These are phyloP conservation scores for Metalampra italica DNA, from an alignment of 2,888 invertebrate species.

Conservation along the genomic window DNA sequence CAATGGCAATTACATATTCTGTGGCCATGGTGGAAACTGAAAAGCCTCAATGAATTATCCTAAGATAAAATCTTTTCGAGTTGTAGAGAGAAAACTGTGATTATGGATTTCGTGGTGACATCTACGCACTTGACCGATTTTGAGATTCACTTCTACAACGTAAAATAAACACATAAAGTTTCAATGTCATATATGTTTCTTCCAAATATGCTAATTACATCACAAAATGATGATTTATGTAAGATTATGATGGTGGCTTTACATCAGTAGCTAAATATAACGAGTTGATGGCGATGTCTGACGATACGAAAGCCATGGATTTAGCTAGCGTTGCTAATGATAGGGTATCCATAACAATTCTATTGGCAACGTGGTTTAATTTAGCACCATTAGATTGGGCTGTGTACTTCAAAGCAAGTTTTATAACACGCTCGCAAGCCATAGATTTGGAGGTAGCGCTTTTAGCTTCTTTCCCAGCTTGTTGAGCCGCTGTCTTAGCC, in stretches of 20 bases:
- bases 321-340: slow-evolving; percentile 65
- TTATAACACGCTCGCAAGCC: slow-evolving; percentile 63
- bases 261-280: slow-evolving; percentile 69
- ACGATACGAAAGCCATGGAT: slow-evolving; percentile 71
- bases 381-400: slow-evolving; percentile 66
- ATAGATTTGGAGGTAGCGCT: slow-evolving; percentile 65
- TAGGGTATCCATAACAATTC: slow-evolving; percentile 67
- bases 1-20: too few relatives aligned
- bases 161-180: too few relatives aligned
- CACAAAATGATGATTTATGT: not conserved
- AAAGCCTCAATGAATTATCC: too few relatives aligned
- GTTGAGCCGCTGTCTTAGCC: slow-evolving; percentile 70
- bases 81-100: too few relatives aligned
- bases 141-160: too few relatives aligned
- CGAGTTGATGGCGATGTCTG: slow-evolving; percentile 71
- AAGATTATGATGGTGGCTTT: slow-evolving; percentile 50
- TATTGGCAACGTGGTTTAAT: slow-evolving; percentile 66
- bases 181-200: too few relatives aligned
- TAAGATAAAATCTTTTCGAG: too few relatives aligned
- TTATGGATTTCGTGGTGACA: too few relatives aligned
- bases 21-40: too few relatives aligned
- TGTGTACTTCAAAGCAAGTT: slow-evolving; percentile 65
- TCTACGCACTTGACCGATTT: too few relatives aligned
- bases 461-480: slow-evolving; percentile 71
- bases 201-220: too few relatives aligned